A percentile compares a stretch with the other conserved stretches of the same genome.
These are phyloP conservation scores for Barypeithes pellucidus DNA, from an alignment of 2,888 invertebrate species.

Conservation along the genomic window DNA sequence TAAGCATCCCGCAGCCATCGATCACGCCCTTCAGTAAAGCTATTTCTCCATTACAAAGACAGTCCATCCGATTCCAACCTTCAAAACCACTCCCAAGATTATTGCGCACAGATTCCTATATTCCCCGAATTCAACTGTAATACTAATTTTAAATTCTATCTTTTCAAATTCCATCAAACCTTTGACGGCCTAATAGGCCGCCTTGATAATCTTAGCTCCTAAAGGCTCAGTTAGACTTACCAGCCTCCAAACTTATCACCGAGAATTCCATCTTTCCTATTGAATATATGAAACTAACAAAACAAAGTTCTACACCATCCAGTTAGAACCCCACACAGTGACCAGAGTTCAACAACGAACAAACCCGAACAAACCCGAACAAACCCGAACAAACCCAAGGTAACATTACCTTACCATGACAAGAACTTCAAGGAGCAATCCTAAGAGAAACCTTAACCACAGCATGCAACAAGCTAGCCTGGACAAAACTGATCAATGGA, in stretches of 20 bases:
- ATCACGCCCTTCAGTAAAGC: no score
- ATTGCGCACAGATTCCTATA: no score
- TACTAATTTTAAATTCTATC: no score
- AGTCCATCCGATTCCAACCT: no score
- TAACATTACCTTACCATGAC: neutral
- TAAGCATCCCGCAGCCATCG: no score
- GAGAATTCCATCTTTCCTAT: neutral
- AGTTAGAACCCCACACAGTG: neutral
- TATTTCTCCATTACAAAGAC: no score
- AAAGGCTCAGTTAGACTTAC: neutral
- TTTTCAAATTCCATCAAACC: no score
- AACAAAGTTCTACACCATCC: neutral
- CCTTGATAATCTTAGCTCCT: neutral
- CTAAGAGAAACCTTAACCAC: neutral
- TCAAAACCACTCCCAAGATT: no score
- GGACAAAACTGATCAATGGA: neutral
- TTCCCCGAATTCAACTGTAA: no score
- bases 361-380: neutral
- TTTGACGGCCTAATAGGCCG: no score
- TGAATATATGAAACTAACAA: no score
- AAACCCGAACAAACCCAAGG: neutral
- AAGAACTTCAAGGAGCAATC: neutral
- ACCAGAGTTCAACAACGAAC: neutral
- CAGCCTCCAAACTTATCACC: neutral
- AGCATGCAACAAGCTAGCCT: neutral